Base-by-base conservation (phyloP, 1,140 invertebrate species). In the Zelostemma sp. region DNA sequence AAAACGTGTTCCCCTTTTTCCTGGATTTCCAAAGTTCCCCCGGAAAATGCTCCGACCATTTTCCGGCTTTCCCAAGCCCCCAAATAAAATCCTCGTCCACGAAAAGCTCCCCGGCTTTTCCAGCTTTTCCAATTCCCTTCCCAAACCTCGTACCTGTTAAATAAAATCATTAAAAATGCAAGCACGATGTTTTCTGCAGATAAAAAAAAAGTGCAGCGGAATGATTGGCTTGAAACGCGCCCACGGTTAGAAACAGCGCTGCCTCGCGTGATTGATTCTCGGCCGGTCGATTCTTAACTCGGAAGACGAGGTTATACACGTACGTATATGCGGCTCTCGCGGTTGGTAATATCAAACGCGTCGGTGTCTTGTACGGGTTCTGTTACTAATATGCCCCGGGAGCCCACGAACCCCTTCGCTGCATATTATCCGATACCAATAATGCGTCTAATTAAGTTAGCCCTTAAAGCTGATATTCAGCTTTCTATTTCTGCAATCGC, bases 341-440 rank as follows among this genome's bases (percentile, higher is more conserved):
- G 74, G 78, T 74, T 79, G 81, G 84, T 84, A 85, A 85, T 85
- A 85, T 85, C 84, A 86, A 86, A 86, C 80, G 81, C 75, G 80
- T 80, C 68, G 72, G 67, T 73, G 67, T 68, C 62, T 84, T 82
- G 79, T 86, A 85, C 64, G 84, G 83, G 79, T 82, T 86, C 84
- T 83, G 84, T 86, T 85, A 82, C 77, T 84, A 86, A 85, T 85
- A 84, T 80, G 73, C 72, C 71, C 72, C 71, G 72, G 72, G 63
- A 76, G 71, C 68, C 66, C 60, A 77, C 68, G 80, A 82, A 80
- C 81, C 81, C 81, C 76, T 82, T 80, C 75, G 73, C 54, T 81
- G 82, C 82, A 84, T 85, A 85, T 85, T 85, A 85, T 84, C 83
- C 82, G 83, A 86, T 85, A 83, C 82, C 83, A 85, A 86, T 86